Evolutionary conservation across 1,140 invertebrate species (phyloP), one percentile per base, ranked within the genome.

Genomic region (Rhopalosiphum maidis): DNA sequence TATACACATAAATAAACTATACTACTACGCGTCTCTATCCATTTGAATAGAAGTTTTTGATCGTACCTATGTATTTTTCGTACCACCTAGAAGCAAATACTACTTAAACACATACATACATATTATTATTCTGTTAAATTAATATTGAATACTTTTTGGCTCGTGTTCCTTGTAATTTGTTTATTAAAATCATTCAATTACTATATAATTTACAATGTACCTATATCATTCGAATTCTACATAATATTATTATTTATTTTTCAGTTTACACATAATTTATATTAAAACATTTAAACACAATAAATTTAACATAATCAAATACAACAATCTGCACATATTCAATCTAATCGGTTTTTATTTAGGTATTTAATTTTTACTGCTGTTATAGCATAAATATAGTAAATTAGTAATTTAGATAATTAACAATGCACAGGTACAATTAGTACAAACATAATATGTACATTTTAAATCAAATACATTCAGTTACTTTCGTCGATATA

Each of bases 191-290:
- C 55, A 25, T 25, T 25, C 23, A 30, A 60, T 8, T 30, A 30
- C 55, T 60, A 30, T 9, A 60, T 25, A 8, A 30, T 30, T 30
- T 51, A 83, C 5, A 83, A 83, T 83, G 41, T 83, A 41, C n/a
- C 68, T 35, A 35, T 18, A 6, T 15, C n/a, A 35, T 77, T 77
- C n/a, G 68, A 77, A 77, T 35, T 18, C 11, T 15, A 18, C 18
- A 77, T 60, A 77, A 77, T 60, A 77, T 35, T n/a, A 77, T n/a
- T 77, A 77, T 77, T 77, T 77, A 77, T 77, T 77, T 77, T 77
- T 77, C n/a, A 7, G 18, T 23, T 9, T 60, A 25, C 7, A 60
- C 25, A 30, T 25, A 25, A 60, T 60, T 60, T 51, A 51, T 68
- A n/a, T 18, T 77, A 23, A n/a, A n/a, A n/a, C n/a, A 77, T n/a